A percentile compares a stretch with the other conserved stretches of the same genome.
phyloP scores from a whole-genome alignment of 2,888 invertebrate genomes.

The Eledona agricola region DNA sequence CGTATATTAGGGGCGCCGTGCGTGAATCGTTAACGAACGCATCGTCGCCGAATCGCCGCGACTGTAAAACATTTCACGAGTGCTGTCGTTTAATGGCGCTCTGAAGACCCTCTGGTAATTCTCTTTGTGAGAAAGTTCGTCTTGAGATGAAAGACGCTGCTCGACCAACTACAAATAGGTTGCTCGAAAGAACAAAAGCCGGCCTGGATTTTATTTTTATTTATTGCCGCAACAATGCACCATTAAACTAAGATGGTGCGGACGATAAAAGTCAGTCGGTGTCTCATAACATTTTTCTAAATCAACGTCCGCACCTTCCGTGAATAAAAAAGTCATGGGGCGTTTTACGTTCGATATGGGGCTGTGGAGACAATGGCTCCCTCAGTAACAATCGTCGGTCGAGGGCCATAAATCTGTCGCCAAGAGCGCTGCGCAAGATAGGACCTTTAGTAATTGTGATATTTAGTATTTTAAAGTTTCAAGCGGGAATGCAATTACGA shows the following conservation, averaged over 20 bases:
- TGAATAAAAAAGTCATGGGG: conserved; percentile 34
- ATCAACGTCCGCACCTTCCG: conserved; percentile 20
- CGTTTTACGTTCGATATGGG: conserved; percentile 29
- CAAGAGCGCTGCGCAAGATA: conserved; percentile 35
- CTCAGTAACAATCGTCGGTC: conserved; percentile 28
- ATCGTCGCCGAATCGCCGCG: conserved; percentile 2
- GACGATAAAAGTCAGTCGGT: too few species aligned
- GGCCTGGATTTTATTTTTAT: conserved; percentile 2
- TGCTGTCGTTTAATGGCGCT: too few species aligned
- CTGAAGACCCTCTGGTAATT: too few species aligned
- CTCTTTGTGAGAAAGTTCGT: too few species aligned
- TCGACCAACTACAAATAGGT: not conserved
- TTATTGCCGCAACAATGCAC: not conserved
- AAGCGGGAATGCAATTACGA: conserved; percentile 3
- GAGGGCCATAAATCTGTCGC: conserved; percentile 46
- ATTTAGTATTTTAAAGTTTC: conserved; percentile 3
- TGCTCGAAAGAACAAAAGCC: not conserved
- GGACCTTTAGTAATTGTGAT: conserved; percentile 24
- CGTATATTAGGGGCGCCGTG: conserved; percentile 21
- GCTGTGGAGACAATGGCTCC: conserved; percentile 27
- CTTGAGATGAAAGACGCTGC: too few species aligned
- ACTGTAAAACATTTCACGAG: too few species aligned
- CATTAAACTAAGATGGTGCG: too few species aligned
- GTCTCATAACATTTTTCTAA: conserved; percentile 23
- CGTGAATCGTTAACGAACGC: conserved; percentile 17